phyloP scores from a whole-genome alignment of 1,140 invertebrate species.

The Brachionus rotundiformis region DNA sequence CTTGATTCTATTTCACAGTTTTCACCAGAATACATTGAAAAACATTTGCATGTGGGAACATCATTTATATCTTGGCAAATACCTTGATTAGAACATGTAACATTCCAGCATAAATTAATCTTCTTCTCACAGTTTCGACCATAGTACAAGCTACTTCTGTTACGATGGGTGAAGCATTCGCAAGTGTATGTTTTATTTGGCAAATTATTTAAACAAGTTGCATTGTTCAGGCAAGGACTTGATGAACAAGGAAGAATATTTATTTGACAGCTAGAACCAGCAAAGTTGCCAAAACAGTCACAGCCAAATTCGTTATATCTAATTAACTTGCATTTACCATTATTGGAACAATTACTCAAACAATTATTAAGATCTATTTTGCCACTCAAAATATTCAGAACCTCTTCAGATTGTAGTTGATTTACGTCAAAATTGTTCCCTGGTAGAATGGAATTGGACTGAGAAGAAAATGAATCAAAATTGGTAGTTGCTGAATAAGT shows the following conservation, averaged over 20 bases:
- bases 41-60: neutral
- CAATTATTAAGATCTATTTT: neutral
- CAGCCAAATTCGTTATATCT: neutral
- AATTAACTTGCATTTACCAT: constrained; percentile 12
- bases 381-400: neutral
- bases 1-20: constrained; percentile 22
- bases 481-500: too few species aligned
- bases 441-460: too few species aligned
- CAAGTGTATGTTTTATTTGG: neutral
- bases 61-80: neutral
- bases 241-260: neutral
- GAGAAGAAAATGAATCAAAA: too few species aligned
- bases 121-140: constrained; percentile 21
- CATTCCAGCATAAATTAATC: constrained; percentile 32
- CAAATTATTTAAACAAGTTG: neutral
- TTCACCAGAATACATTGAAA: neutral
- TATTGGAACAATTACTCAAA: neutral
- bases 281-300: neutral
- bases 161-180: neutral
- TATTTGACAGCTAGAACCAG: neutral
- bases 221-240: constrained; percentile 43
- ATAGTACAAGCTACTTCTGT: constrained; percentile 12
- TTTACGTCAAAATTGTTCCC: too few species aligned
- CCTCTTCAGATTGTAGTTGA: too few species aligned
- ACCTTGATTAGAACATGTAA: constrained; percentile 38